These are phyloP conservation scores for Loriculus beryllinus DNA, from an alignment of 2,797 vertebrate genomes.

Conservation along the genomic window DNA sequence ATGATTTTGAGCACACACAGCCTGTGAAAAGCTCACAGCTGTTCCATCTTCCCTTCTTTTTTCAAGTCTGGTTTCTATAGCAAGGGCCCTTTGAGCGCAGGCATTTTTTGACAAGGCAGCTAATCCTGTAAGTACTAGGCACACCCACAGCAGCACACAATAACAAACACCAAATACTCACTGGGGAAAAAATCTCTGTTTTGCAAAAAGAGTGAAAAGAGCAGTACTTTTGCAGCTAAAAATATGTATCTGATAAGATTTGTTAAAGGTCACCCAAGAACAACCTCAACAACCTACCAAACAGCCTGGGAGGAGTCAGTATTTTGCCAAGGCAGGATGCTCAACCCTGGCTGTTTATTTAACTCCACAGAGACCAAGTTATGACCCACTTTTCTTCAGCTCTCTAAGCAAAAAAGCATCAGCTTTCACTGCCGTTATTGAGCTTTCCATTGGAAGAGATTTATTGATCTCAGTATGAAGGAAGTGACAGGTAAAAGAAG, in stretches of 20 bases:
- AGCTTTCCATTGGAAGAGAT: not conserved
- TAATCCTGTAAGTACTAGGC: not conserved
- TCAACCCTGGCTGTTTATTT: constrained; percentile 5
- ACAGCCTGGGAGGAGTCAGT: not conserved
- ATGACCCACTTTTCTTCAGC: not conserved
- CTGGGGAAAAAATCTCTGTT: not conserved
- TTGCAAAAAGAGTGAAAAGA: not conserved
- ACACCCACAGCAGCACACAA: not conserved
- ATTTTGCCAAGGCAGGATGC: not conserved
- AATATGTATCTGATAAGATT: constrained; percentile 19
- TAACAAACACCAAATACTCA: constrained; percentile 5
- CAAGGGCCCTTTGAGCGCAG: not conserved
- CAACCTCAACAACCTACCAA: not conserved
- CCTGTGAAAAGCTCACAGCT: not conserved
- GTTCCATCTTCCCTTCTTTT: not conserved
- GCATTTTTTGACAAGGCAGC: not conserved
- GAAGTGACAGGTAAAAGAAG: not conserved
- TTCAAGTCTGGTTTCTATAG: not conserved
- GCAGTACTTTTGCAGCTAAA: not conserved
- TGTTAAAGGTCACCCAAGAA: not conserved
- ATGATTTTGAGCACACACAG: fast-evolving
- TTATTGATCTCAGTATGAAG: not conserved
- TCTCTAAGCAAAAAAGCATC: constrained; percentile 1
- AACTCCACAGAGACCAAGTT: constrained; percentile 6
- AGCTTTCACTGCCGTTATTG: not conserved